A percentile compares a stretch with the other conserved stretches of the same genome.
Conservation (phyloP, 2,113 vertebrate species). For the Aphyosemion australe region DNA sequence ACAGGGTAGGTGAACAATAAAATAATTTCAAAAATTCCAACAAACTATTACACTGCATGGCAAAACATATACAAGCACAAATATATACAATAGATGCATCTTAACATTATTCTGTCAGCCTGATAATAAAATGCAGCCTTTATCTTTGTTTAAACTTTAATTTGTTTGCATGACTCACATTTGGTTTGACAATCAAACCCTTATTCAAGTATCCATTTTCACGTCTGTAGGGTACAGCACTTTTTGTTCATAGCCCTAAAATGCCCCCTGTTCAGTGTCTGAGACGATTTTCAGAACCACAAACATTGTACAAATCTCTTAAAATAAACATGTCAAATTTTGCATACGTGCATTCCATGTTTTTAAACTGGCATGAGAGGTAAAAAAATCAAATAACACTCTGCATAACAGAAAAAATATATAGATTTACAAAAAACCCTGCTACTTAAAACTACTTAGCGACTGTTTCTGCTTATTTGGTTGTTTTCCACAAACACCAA, state of each 20-base stretch:
- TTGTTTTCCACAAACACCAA: constrained; percentile 34
- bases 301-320: constrained; percentile 60
- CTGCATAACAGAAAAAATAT: constrained; percentile 45
- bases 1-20: constrained; percentile 78
- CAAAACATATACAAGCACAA: constrained; percentile 44
- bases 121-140: constrained; percentile 35
- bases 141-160: constrained; percentile 20
- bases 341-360: constrained; percentile 59
- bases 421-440: not conserved
- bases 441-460: constrained; percentile 43
- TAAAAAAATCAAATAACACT: constrained; percentile 60
- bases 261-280: constrained; percentile 15
- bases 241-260: constrained; percentile 61
- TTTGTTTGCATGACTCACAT: constrained; percentile 12
- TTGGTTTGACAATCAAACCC: constrained; percentile 40
- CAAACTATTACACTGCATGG: constrained; percentile 40
- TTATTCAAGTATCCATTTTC: constrained; percentile 61
- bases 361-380: constrained; percentile 54
- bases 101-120: constrained; percentile 26
- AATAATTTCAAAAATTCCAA: constrained; percentile 31
- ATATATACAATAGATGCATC: constrained; percentile 15
- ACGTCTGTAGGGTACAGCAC: constrained; percentile 36
- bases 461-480: constrained; percentile 58
- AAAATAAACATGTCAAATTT: constrained; percentile 42
- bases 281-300: constrained; percentile 25